These are phyloP conservation scores for Patella caerulea DNA, from an alignment of 2,888 invertebrate species.

Conservation along the genomic window DNA sequence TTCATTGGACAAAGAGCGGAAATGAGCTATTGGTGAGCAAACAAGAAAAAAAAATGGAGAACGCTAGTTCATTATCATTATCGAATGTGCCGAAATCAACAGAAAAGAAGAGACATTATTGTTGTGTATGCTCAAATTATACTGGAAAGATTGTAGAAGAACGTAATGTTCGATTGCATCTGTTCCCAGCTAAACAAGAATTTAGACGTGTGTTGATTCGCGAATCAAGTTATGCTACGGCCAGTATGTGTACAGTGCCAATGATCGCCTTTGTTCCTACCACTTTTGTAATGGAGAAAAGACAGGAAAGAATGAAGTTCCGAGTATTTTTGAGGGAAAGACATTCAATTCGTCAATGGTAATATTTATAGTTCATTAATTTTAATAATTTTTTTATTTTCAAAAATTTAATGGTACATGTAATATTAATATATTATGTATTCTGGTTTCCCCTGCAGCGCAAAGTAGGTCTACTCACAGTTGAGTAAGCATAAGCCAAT, in stretches of 20 bases:
- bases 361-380: neutral
- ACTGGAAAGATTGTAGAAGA: neutral
- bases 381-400: too few species aligned
- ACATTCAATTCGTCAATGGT: neutral
- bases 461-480: too few species aligned
- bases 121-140: neutral
- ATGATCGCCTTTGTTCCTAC: neutral
- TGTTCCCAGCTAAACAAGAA: neutral
- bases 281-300: neutral
- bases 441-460: too few species aligned
- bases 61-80: too few species aligned
- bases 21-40: too few species aligned
- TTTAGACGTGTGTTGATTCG: neutral
- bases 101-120: neutral
- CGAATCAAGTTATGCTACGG: neutral
- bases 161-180: neutral
- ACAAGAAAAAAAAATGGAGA: too few species aligned
- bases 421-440: too few species aligned
- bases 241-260: neutral
- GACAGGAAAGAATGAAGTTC: neutral
- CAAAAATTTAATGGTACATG: too few species aligned
- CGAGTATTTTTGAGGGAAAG: neutral
- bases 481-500: too few species aligned
- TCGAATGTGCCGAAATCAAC: neutral
- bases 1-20: too few species aligned